Percentiles rank a stretch among this genome's conserved stretches.
Conservation (phyloP, 2,113 vertebrate genomes). For the Parus major region DNA sequence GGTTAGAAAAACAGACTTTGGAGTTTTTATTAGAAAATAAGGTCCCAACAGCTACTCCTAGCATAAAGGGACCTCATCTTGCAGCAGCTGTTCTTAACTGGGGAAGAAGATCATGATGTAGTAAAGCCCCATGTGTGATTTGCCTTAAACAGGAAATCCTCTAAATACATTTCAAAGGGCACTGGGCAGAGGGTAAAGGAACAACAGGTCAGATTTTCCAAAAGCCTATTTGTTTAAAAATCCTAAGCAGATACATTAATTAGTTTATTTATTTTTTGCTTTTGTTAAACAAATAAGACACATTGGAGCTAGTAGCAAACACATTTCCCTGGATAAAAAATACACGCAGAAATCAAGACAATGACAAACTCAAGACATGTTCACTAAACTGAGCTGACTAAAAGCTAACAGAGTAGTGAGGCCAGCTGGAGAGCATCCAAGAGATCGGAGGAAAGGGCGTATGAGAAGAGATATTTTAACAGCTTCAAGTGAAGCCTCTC, state of each 20-base stretch:
- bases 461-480: background rate
- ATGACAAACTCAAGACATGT: background rate
- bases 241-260: background rate
- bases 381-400: slow-evolving; percentile 1
- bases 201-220: background rate
- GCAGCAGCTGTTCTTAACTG: background rate
- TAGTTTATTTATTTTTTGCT: background rate
- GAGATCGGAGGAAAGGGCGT: background rate
- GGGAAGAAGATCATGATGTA: background rate
- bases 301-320: background rate
- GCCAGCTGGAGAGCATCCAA: slow-evolving; percentile 29
- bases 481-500: background rate
- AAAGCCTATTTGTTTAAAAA: background rate
- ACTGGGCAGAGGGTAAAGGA: background rate
- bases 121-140: background rate
- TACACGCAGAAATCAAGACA: background rate
- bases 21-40: background rate
- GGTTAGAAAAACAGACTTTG: background rate
- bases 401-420: background rate
- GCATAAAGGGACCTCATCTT: background rate
- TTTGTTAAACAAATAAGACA: background rate
- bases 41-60: background rate
- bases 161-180: background rate
- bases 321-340: background rate
- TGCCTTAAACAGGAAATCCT: background rate